phyloP scores from a whole-genome alignment of 1,140 invertebrate genomes.

The Drosophila parvula region DNA sequence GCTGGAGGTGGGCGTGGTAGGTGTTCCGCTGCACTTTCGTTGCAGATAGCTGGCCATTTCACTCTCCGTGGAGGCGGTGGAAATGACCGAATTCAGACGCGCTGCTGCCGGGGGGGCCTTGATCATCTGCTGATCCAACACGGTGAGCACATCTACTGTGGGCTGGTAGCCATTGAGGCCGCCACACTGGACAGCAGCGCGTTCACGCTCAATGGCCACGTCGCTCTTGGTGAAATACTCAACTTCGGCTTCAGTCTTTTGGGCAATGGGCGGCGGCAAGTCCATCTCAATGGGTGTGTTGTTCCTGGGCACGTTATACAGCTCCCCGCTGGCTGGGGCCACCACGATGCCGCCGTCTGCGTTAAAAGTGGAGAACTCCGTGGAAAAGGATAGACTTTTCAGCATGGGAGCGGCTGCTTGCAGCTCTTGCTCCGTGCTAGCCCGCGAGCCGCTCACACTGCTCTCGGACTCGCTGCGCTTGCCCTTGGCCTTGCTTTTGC shows the following conservation, averaged over 20 bases:
- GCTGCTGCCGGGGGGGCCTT: constrained; percentile 12
- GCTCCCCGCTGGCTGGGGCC: constrained; percentile 19
- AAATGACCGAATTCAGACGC: constrained; percentile 65
- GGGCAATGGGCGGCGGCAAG: constrained; percentile 57
- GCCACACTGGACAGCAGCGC: constrained; percentile 17
- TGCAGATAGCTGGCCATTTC: constrained; percentile 73
- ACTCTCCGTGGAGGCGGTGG: constrained; percentile 68
- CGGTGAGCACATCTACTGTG: constrained; percentile 62
- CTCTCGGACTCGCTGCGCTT: constrained; percentile 74
- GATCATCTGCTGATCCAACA: constrained; percentile 60
- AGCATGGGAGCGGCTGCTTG: constrained; percentile 64
- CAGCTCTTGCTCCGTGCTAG: constrained; percentile 52
- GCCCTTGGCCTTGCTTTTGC: constrained; percentile 65
- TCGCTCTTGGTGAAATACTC: constrained; percentile 78
- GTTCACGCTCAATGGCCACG: constrained; percentile 64
- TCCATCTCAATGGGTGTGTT: constrained; percentile 83
- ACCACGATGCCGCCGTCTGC: constrained; percentile 32
- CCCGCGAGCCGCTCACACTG: constrained; percentile 34
- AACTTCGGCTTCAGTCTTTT: constrained; percentile 73
- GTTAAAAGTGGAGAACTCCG: constrained; percentile 67
- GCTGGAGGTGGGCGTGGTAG: constrained; percentile 26
- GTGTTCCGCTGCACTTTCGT: constrained; percentile 52
- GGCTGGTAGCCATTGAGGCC: constrained; percentile 64
- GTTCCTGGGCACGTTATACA: constrained; percentile 86
- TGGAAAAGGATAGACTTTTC: constrained; percentile 74